Conservation (phyloP, 2,888 invertebrate species). For the Aporophyla nigra region DNA sequence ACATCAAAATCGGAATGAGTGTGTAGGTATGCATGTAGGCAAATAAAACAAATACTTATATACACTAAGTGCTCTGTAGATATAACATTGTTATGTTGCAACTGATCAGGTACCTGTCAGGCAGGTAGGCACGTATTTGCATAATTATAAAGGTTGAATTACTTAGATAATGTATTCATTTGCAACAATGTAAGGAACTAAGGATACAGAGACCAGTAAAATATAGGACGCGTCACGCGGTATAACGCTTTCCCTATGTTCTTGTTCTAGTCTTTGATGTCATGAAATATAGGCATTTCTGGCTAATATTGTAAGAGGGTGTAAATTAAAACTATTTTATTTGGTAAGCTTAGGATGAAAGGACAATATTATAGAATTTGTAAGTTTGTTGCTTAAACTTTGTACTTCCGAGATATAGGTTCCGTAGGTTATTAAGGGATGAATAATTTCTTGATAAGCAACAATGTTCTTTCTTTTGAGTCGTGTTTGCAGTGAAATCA, state of each 20-base stretch:
- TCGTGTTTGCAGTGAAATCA: not conserved
- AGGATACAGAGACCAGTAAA: constrained; percentile 23
- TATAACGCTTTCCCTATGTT: constrained; percentile 38
- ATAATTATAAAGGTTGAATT: constrained; percentile 68
- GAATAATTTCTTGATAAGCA: no score
- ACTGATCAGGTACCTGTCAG: constrained; percentile 56
- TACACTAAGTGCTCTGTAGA: constrained; percentile 19
- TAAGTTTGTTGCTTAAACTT: constrained; percentile 12
- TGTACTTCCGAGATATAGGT: not conserved
- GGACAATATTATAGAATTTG: not conserved
- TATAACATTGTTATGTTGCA: constrained; percentile 61
- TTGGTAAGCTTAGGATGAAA: constrained; percentile 9
- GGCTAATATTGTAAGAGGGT: constrained; percentile 41
- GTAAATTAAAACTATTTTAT: constrained; percentile 33
- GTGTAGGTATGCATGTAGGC: constrained; percentile 25
- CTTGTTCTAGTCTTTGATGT: constrained; percentile 55
- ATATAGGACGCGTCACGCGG: constrained; percentile 54
- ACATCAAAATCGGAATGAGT: constrained; percentile 20
- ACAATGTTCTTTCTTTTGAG: no score
- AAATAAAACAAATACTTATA: constrained; percentile 47
- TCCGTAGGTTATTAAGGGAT: no score
- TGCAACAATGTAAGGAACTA: constrained; percentile 57
- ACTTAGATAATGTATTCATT: constrained; percentile 66
- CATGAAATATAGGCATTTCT: constrained; percentile 45
- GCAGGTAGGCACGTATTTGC: constrained; percentile 64